Conservation (phyloP, 2,113 vertebrate species). For the Albula glossodonta region DNA sequence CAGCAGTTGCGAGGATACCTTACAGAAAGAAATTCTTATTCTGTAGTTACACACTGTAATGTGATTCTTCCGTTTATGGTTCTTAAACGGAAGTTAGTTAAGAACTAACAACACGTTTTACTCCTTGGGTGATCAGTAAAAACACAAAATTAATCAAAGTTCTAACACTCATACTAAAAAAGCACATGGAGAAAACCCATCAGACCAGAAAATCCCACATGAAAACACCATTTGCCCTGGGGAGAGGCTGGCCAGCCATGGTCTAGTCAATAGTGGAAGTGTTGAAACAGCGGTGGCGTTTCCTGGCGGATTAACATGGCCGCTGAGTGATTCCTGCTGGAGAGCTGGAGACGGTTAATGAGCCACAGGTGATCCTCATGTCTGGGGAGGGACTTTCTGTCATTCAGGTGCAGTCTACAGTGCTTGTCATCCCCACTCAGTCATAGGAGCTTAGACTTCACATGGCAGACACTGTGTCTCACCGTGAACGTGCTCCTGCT, state of each 20-base stretch:
- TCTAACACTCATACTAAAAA: neutral
- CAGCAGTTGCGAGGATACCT: neutral
- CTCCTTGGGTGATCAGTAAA: neutral
- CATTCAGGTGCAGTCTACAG: neutral
- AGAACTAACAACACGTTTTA: neutral
- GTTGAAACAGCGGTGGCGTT: conserved; percentile 49
- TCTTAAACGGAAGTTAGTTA: too few relatives aligned
- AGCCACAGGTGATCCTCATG: neutral
- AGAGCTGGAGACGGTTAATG: conserved; percentile 18
- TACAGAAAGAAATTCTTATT: neutral
- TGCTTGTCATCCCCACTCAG: neutral
- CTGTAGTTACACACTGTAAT: neutral
- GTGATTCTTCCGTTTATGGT: neutral
- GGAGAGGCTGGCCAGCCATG: neutral
- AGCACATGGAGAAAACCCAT: neutral
- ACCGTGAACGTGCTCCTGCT: neutral
- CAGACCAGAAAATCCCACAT: neutral
- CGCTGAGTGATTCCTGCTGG: conserved; percentile 30
- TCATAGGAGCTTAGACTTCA: neutral
- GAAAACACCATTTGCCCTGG: neutral
- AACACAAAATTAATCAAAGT: neutral
- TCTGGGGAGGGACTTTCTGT: neutral
- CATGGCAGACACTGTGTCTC: neutral
- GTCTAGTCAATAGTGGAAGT: conserved; percentile 28
- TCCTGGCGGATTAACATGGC: conserved; percentile 63